Base-by-base conservation (phyloP, 2,888 invertebrate species). In the Andrena trimmerana region DNA sequence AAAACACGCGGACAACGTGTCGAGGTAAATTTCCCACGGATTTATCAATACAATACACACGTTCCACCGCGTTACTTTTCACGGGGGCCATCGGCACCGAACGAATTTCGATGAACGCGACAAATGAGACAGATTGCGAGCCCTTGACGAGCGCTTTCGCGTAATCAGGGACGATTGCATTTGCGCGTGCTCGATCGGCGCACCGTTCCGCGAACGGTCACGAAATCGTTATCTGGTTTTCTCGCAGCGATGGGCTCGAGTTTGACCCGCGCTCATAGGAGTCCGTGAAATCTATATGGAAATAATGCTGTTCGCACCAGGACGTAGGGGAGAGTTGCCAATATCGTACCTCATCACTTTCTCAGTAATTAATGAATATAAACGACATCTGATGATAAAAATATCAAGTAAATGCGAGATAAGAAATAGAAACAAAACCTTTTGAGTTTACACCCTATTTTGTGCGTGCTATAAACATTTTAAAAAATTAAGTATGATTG, bases 101-200 rank as follows among this genome's bases (percentile, higher is more conserved):
- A 68, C 54, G 68, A 68, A 68, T 68, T 54, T 68, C 57, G 57
- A 68, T 57, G 57, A 68, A 36, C 57, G 27, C 36, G 36, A 33
- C 36, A 27, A 27, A 68, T 36, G 10, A 68, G 57, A 68, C 68
- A 31, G 57, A 57, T 68, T 57, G 36, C 33, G n/a, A 36, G 33
- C 54, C n/a, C 16, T 54, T 54, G 68, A 68, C 54, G 20, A 31
- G 52, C 67, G 33, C 7, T 54, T 68, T 54, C 52, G 36, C 24
- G 68, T 68, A 68, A 68, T 68, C 68, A 24, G 7, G 33, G 67
- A 52, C 68, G 54, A 68, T 68, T 57, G 57, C 68, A n/a, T 57
- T 36, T 54, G 33, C 68, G 27, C 27, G 54, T 68, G 33, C 68
- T 4, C 54, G 68, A 36, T 27, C 54, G 68, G 4, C 36, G 68